phyloP scores from a whole-genome alignment of 2,113 vertebrate species.

The Toxotes jaculatrix region DNA sequence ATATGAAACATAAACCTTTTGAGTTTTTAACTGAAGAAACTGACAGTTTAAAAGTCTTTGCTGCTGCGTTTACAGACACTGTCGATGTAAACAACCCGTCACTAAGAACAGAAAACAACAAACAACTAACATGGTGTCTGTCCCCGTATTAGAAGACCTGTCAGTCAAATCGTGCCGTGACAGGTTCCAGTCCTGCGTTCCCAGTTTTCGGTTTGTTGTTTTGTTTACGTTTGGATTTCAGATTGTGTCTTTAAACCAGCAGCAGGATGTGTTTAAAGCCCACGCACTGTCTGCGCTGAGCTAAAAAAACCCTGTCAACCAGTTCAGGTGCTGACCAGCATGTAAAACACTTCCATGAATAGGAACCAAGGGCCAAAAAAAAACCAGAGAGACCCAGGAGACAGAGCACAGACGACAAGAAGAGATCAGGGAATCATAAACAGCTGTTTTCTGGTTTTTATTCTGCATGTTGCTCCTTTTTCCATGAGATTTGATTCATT shows the following conservation, averaged over 20 bases:
- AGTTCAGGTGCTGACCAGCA: slow-evolving; percentile 49
- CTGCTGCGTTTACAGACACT: too few relatives aligned
- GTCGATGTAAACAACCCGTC: too few relatives aligned
- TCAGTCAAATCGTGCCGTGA: too few relatives aligned
- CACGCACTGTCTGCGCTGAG: slow-evolving; percentile 16
- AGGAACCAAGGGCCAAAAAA: not conserved
- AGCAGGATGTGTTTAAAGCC: slow-evolving; percentile 27
- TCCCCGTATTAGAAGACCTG: not conserved
- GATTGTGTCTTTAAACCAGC: slow-evolving; percentile 22
- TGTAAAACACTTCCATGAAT: slow-evolving; percentile 37
- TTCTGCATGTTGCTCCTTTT: not conserved
- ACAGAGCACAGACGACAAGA: not conserved
- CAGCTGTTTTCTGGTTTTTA: not conserved
- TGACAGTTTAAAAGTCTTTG: too few relatives aligned
- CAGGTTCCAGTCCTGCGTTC: not conserved
- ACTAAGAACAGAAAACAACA: too few relatives aligned
- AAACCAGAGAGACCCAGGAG: not conserved
- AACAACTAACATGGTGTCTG: too few relatives aligned
- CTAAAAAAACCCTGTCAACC: slow-evolving; percentile 1
- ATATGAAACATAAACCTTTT: too few relatives aligned
- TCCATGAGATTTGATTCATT: not conserved
- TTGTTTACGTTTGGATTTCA: slow-evolving; percentile 19
- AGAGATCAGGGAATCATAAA: slow-evolving; percentile 2
- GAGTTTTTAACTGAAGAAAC: too few relatives aligned
- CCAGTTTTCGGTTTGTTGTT: not conserved